phyloP scores from a whole-genome alignment of 2,888 invertebrate species.

The Ophioninae sp. region DNA sequence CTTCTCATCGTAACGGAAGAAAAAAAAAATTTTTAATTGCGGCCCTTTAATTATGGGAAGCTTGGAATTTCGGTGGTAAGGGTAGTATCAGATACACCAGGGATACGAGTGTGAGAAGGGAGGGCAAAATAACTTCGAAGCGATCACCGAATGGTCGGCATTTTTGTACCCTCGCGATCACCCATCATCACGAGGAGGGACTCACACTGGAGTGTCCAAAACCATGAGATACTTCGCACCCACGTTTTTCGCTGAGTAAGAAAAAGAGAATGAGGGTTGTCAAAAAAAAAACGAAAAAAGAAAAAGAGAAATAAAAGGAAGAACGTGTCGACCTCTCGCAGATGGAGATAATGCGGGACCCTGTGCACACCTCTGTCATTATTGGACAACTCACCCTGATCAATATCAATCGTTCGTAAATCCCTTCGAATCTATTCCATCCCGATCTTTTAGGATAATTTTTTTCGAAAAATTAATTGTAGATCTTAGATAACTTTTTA shows the following conservation, averaged over 20 bases:
- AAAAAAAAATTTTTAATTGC: slow-evolving; percentile 51
- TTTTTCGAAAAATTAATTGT: not conserved
- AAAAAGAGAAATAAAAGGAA: slow-evolving; percentile 54
- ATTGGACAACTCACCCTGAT: not conserved
- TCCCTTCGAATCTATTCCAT: not conserved
- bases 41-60: slow-evolving; percentile 28
- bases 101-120: slow-evolving; percentile 20
- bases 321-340: not conserved
- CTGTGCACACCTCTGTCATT: slow-evolving; percentile 42
- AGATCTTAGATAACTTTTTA: too few species aligned
- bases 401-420: not conserved
- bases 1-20: slow-evolving; percentile 45
- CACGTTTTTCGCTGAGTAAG: slow-evolving; percentile 68
- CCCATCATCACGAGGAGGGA: not conserved
- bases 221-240: slow-evolving; percentile 33
- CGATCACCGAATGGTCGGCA: slow-evolving; percentile 36
- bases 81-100: slow-evolving; percentile 49
- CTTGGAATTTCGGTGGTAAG: slow-evolving; percentile 10
- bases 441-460: not conserved
- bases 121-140: slow-evolving; percentile 10
- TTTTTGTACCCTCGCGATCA: slow-evolving; percentile 8
- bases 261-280: slow-evolving; percentile 62
- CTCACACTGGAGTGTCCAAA: not conserved
- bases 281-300: slow-evolving; percentile 47
- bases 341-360: slow-evolving; percentile 11